phyloP scores from a whole-genome alignment of 2,797 vertebrate genomes.

The Gadopsis bispinosus region DNA sequence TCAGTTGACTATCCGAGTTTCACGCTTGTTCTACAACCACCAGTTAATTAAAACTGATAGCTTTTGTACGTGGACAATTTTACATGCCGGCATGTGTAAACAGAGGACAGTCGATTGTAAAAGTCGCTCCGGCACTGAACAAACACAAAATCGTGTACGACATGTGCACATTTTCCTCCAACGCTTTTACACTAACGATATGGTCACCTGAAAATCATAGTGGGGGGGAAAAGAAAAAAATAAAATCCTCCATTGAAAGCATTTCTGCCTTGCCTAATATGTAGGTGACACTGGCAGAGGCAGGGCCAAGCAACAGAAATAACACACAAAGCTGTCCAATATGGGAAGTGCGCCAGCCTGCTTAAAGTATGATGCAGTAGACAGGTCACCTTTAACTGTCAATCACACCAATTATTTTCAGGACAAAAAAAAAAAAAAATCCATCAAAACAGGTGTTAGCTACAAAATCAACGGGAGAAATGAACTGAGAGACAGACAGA shows the following conservation, averaged over 20 bases:
- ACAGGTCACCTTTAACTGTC: not conserved
- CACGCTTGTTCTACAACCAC: not conserved
- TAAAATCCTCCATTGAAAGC: not conserved
- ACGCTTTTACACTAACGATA: not conserved
- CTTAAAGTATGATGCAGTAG: not conserved
- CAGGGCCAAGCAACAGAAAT: not conserved
- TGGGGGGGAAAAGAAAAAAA: too few species aligned
- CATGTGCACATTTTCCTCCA: not conserved
- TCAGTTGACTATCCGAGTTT: not conserved
- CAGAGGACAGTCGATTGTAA: not conserved
- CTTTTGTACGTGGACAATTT: not conserved
- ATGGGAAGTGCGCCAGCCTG: not conserved
- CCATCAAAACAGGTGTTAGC: not conserved
- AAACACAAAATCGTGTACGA: not conserved
- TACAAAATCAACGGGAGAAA: constrained; percentile 2
- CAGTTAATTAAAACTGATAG: not conserved
- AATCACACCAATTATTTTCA: not conserved
- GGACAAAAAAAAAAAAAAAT: not conserved
- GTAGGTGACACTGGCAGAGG: not conserved
- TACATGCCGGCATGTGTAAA: not conserved
- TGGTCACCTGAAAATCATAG: too few species aligned
- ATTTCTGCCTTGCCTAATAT: not conserved
- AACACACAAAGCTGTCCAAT: not conserved
- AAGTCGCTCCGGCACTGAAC: not conserved
- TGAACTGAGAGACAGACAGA: not conserved